These are phyloP conservation scores for Charanyca ferruginea DNA, from an alignment of 2,888 invertebrate species.

Conservation along the genomic window DNA sequence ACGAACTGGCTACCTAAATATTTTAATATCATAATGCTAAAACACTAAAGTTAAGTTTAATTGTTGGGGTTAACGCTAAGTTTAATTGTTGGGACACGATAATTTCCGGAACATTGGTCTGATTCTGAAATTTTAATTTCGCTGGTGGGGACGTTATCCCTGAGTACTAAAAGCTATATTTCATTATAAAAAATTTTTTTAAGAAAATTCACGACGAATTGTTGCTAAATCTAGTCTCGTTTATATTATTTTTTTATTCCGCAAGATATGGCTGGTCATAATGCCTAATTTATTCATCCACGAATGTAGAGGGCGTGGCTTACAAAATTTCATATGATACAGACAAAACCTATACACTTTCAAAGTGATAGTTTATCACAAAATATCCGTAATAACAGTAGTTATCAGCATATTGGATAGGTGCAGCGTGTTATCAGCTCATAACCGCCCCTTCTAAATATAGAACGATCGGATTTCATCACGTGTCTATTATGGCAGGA, in stretches of 20 bases:
- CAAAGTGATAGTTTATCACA: slow-evolving; percentile 14
- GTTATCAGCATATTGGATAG: slow-evolving; percentile 35
- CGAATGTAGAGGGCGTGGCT: background rate
- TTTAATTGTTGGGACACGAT: no score
- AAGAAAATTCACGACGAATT: no score
- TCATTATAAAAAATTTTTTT: no score
- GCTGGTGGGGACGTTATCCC: no score
- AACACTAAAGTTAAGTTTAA: no score
- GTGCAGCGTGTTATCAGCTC: slow-evolving; percentile 44
- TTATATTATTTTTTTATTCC: no score
- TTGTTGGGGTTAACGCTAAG: no score
- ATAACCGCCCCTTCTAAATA: slow-evolving; percentile 33
- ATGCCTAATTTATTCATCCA: background rate
- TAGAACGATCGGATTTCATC: slow-evolving; percentile 37
- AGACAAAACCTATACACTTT: background rate
- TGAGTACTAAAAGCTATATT: no score
- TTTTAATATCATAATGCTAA: no score
- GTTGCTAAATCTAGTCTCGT: no score
- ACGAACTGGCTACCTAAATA: background rate
- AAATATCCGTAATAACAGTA: slow-evolving; percentile 19
- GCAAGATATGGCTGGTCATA: background rate
- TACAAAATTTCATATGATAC: background rate
- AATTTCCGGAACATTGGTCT: no score
- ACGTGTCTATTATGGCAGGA: slow-evolving; percentile 4
- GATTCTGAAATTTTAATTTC: no score